Base-by-base conservation (phyloP, 2,888 invertebrate species). In the Papilio protenor region DNA sequence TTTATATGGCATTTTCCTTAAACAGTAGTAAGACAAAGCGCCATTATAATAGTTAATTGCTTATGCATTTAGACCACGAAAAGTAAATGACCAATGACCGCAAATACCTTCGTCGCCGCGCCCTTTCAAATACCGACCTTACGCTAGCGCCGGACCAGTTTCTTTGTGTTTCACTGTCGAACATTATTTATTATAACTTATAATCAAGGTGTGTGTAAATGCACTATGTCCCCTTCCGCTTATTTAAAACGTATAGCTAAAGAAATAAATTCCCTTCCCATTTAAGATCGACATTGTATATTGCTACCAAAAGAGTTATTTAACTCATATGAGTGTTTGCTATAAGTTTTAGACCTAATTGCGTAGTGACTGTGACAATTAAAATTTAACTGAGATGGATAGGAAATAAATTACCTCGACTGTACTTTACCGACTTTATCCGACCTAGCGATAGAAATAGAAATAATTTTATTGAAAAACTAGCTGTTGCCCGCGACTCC, bases 81-180 rank as follows among this genome's bases (percentile, higher is more conserved):
- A 81, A 79, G 78, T 75, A 57, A 85, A 83, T 86, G 84, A 87
- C 85, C 85, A 87, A 82, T 84, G 82, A 82, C 82, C 83, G 83
- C 86, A 87, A 89, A 89, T 90, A 89, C 86, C 88, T 86, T 73
- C 27, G 79, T 83, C 81, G 82, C 73, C 69, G 74, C 87, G 91
- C 90, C 93, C 93, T 93, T 93, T 93, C 93, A 91, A 94, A 94
- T 92, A 89, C 89, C 91, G 90, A 91, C 91, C 90, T 92, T 91
- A 91, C 81, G 83, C 82, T 80, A 82, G 80, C 80, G 84, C 82
- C 82, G 81, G 85, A 88, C 90, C 87, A 86, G 90, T 89, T 90
- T 89, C 87, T 89, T 90, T 90, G 88, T 89, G 85, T 59, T 27
- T 27, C 14, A 59, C 27, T 59, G 59, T 83, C 82, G 81, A 81